phyloP scores from a whole-genome alignment of 2,113 vertebrate species.

The Stictonetta naevosa region DNA sequence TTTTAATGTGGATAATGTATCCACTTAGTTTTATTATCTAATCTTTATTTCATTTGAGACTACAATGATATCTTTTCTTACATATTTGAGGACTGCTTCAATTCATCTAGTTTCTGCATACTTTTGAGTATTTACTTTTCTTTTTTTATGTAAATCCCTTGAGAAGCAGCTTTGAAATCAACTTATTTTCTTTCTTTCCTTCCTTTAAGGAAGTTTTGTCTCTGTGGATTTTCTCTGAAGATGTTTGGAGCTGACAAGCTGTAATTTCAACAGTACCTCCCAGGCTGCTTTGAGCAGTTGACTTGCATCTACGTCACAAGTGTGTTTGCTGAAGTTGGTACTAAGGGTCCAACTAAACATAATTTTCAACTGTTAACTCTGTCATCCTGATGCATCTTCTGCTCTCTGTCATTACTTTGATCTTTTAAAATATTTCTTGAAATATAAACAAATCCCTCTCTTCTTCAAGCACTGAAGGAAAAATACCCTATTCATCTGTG shows the following conservation, averaged over 20 bases:
- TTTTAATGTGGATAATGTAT: neutral
- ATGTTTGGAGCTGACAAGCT: neutral
- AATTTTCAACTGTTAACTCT: neutral
- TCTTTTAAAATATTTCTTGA: neutral
- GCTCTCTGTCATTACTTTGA: neutral
- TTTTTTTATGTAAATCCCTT: neutral
- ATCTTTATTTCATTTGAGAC: slow-evolving; percentile 13
- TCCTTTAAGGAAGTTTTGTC: neutral
- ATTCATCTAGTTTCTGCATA: neutral
- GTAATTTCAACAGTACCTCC: neutral
- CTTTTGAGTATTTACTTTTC: slow-evolving; percentile 4
- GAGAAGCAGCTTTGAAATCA: neutral
- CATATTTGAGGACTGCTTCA: slow-evolving; percentile 20
- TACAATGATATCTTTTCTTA: neutral
- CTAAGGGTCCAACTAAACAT: neutral
- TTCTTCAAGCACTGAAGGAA: neutral
- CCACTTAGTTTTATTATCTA: neutral
- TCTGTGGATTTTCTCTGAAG: slow-evolving; percentile 27
- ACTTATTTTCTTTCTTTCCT: neutral
- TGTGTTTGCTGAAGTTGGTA: neutral
- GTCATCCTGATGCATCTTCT: neutral
- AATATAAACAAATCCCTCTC: neutral
- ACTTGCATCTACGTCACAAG: neutral
- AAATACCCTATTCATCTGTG: neutral
- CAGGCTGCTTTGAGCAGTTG: neutral